Conservation (phyloP, 2,888 invertebrate species). For the Lochmaea crataegi region DNA sequence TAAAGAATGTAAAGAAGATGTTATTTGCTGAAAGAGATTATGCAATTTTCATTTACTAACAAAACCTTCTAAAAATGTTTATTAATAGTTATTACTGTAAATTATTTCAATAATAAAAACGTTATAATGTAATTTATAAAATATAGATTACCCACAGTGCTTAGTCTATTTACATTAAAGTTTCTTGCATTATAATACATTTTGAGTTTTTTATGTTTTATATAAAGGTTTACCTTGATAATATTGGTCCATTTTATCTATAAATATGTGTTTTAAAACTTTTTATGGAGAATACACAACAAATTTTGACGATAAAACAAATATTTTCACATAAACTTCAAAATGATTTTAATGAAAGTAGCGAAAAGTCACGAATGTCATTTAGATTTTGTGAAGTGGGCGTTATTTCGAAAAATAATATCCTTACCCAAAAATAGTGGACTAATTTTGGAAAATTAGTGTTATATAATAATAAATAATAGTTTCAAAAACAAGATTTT, state of each 20-base stretch:
- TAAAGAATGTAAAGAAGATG: neutral
- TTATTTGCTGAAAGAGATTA: neutral
- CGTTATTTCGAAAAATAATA: no score
- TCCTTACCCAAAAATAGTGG: no score
- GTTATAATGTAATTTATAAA: no score
- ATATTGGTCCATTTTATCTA: conserved; percentile 7
- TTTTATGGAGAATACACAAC: neutral
- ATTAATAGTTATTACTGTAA: no score
- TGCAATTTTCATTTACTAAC: neutral
- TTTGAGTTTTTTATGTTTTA: no score
- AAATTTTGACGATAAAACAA: conserved; percentile 12
- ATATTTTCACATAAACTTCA: neutral
- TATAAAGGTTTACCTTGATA: conserved; percentile 6
- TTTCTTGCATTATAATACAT: neutral
- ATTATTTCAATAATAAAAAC: no score
- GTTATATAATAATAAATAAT: no score
- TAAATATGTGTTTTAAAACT: neutral
- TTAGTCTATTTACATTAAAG: no score
- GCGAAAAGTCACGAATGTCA: neutral
- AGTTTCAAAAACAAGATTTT: no score
- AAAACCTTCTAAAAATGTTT: no score
- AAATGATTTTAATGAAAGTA: conserved; percentile 1
- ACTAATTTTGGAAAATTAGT: no score
- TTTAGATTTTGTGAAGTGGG: neutral
- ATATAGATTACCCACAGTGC: no score